Percentiles rank a stretch among this genome's conserved stretches.
phyloP scores from a whole-genome alignment of 2,797 vertebrate genomes.

The Epinephelus coioides region DNA sequence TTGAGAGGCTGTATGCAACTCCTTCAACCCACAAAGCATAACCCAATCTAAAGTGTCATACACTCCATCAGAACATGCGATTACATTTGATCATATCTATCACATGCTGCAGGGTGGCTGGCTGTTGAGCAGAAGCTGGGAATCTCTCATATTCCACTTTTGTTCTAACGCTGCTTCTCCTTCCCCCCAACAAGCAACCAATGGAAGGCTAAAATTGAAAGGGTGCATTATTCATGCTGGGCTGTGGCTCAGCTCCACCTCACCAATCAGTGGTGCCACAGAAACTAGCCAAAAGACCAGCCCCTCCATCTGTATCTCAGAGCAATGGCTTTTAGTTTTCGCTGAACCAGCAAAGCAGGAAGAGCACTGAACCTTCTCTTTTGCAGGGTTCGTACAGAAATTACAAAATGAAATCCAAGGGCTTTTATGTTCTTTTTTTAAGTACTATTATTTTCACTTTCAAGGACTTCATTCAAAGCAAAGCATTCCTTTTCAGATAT shows the following conservation, averaged over 20 bases:
- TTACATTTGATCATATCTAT: slow-evolving; percentile 18
- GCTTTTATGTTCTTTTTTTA: no score
- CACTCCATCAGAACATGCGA: slow-evolving; percentile 9
- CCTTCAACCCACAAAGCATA: slow-evolving; percentile 6
- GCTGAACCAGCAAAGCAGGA: neutral
- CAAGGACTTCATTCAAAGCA: no score
- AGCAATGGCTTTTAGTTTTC: neutral
- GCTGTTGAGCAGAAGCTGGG: neutral
- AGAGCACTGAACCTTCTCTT: neutral
- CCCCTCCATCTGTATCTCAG: slow-evolving; percentile 1
- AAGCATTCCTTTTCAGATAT: no score
- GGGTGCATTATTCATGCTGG: neutral
- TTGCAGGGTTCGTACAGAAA: no score
- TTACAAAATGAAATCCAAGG: no score
- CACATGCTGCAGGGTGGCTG: neutral
- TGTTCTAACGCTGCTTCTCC: slow-evolving; percentile 3
- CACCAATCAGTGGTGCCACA: neutral
- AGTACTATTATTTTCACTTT: no score
- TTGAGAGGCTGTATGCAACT: slow-evolving; percentile 13
- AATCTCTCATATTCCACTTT: neutral
- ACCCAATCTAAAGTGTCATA: slow-evolving; percentile 18
- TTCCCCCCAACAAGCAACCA: neutral
- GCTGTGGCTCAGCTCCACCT: neutral
- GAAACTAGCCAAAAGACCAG: neutral
- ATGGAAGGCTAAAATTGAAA: neutral